A percentile compares a stretch with the other conserved stretches of the same genome.
phyloP scores from a whole-genome alignment of 2,113 vertebrate genomes.

The Psophia crepitans region DNA sequence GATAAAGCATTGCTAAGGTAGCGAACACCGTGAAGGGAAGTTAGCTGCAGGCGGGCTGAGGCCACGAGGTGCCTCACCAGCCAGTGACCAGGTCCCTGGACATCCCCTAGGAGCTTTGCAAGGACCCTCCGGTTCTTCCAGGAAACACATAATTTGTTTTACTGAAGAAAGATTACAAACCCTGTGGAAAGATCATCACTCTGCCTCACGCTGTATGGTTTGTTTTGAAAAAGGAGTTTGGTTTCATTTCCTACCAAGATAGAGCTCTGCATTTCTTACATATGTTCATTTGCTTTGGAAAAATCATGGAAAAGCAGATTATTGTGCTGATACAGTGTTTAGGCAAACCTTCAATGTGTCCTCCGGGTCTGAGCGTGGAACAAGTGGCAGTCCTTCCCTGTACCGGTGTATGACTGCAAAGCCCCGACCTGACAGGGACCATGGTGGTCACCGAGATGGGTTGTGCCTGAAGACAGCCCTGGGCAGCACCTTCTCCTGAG shows the following conservation, averaged over 20 bases:
- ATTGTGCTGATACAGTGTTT: background rate
- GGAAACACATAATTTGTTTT: background rate
- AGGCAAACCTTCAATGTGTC: background rate
- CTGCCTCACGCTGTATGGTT: background rate
- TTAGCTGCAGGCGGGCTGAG: background rate
- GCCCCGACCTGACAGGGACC: background rate
- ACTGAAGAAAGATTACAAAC: background rate
- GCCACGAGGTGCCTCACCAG: background rate
- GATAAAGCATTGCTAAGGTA: background rate
- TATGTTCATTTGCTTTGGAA: background rate
- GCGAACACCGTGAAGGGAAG: rapidly evolving
- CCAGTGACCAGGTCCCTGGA: rapidly evolving
- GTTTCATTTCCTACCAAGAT: background rate
- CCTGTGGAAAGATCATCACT: background rate
- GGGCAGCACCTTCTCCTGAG: slow-evolving; percentile 18
- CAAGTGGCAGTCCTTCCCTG: background rate
- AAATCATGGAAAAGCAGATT: background rate
- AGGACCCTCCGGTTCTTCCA: background rate
- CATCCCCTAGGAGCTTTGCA: background rate
- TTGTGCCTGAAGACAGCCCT: slow-evolving; percentile 25
- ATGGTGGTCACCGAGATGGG: background rate
- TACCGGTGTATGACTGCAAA: background rate
- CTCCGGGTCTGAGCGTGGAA: background rate
- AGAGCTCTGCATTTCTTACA: background rate
- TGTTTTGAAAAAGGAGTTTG: background rate